Evolutionary conservation across 2,797 vertebrate species (phyloP).

Genomic region (Smutsia temminckii): DNA sequence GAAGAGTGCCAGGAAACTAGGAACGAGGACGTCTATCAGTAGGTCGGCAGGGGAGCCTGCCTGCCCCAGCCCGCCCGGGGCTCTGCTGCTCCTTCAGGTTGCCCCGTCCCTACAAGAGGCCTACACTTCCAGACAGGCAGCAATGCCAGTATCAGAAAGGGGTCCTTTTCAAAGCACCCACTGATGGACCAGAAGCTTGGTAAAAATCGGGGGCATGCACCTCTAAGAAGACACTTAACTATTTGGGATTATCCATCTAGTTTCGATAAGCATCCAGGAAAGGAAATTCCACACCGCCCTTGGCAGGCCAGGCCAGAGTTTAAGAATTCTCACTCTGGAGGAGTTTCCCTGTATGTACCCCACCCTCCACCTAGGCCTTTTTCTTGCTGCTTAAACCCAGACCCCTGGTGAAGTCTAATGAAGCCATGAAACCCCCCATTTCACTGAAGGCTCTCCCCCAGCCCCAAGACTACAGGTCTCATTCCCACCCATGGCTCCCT

Average conservation of each 20-base stretch:
- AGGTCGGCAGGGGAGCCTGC: rapidly evolving
- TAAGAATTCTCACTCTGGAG: neutral
- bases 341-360: neutral
- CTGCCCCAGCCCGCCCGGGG: neutral
- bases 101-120: no score
- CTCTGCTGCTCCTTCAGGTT: neutral
- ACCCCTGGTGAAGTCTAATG: neutral
- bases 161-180: neutral
- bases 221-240: constrained; percentile 20
- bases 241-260: neutral
- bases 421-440: neutral
- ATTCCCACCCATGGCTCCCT: neutral
- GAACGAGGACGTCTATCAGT: neutral
- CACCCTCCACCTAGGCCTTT: neutral
- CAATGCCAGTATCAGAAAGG: neutral
- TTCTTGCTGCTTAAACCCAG: neutral
- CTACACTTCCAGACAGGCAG: no score
- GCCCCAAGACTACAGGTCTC: neutral
- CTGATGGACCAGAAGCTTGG: neutral
- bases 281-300: constrained; percentile 40
- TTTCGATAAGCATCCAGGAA: constrained; percentile 29
- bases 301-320: neutral
- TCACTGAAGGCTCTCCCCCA: neutral
- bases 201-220: neutral
- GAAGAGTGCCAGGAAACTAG: neutral